Evolutionary conservation across 2,888 invertebrate species (phyloP), one percentile per base, ranked within the genome.

Genomic region (Lasius fuliginosus): DNA sequence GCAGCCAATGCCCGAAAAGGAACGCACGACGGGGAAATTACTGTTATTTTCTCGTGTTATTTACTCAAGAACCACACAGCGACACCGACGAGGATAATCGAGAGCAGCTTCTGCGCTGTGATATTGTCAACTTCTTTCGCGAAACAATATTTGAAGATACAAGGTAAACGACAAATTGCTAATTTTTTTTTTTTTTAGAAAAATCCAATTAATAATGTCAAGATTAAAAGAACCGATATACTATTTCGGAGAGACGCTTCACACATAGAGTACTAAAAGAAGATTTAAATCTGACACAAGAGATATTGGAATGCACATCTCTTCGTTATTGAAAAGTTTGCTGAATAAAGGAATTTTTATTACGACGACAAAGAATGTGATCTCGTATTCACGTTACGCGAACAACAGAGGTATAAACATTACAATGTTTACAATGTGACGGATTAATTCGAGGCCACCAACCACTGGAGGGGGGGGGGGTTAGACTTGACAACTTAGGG

Each of bases 81-180:
- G 87, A 91, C 89, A 89, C 83, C 89, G 90, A 91, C 90, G 90
- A 87, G 89, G 88, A 90, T 91, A 91, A 92, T 91, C 86, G 89
- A 67, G 69, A 74, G 60, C 69, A 64, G 69, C 75, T 85, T 86
- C 64, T 71, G 49, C 11, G 3, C 6, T 33, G 18, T 49, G 8
- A 64, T 15, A 6, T 27, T 40, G 49, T 49, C 49, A 30, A 40
- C 18, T 53, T 53, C 12, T 42, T 58, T 18, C 1, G 9, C 9
- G 18, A 58, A 42, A 40, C 8, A 30, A 6, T 40, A n/a, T 53
- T n/a, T n/a, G n/a, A 53, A 53, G 18, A 53, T n/a, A n/a, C n/a
- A 53, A 6, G n/a, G 5, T 36, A 53, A 53, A n/a, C 0, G n/a
- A 53, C n/a, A n/a, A n/a, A n/a, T 53, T 53, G 6, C 0, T 6